phyloP scores from a whole-genome alignment of 53 echinoderm and acorn worm genomes.

The Holothuria scabra region DNA sequence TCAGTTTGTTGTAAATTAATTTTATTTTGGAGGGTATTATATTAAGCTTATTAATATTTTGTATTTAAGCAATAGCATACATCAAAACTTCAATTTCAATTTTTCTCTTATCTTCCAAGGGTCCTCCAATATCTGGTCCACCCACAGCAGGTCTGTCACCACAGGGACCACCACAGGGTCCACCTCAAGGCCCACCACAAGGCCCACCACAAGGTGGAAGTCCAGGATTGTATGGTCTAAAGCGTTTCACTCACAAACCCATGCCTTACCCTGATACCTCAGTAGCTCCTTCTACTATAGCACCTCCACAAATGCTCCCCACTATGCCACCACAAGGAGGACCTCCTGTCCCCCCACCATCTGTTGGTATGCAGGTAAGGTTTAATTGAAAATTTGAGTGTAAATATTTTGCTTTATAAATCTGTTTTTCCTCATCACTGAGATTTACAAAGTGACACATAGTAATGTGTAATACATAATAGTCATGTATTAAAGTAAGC shows the following conservation, averaged over 20 bases:
- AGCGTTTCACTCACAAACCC: slow-evolving; percentile 67
- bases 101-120: neutral
- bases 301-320: slow-evolving; percentile 24
- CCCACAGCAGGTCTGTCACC: slow-evolving; percentile 62
- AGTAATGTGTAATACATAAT: too few species aligned
- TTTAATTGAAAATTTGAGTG: neutral
- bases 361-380: slow-evolving; percentile 46
- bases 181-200: slow-evolving; percentile 62
- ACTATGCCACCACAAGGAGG: slow-evolving; percentile 15
- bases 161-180: slow-evolving; percentile 57
- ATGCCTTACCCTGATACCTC: slow-evolving; percentile 58
- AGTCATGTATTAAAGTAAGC: too few species aligned
- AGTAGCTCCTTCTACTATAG: neutral
- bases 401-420: neutral
- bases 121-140: slow-evolving; percentile 1
- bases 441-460: too few species aligned
- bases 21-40: too few species aligned
- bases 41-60: too few species aligned
- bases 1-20: too few species aligned
- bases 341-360: slow-evolving; percentile 60
- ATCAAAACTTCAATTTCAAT: too few species aligned
- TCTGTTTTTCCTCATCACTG: too few species aligned
- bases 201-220: slow-evolving; percentile 53
- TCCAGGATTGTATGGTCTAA: slow-evolving; percentile 50
- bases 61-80: too few species aligned